Evolutionary conservation across 2,797 vertebrate genomes (phyloP), one percentile per base, ranked within the genome.

Genomic region (Anomalospiza imberbis): DNA sequence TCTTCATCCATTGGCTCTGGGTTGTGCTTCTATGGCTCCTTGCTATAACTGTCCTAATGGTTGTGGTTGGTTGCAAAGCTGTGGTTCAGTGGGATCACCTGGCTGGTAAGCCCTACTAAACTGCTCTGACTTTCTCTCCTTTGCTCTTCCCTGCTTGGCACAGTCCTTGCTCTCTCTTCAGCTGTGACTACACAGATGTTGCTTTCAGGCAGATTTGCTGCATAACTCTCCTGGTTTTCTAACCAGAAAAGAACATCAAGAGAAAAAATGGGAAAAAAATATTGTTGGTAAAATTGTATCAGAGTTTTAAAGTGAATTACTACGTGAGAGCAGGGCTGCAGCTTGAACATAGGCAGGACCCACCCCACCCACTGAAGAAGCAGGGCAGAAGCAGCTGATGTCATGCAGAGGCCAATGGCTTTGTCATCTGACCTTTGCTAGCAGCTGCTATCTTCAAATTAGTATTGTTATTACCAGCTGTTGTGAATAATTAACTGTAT

Each of bases 201-300:
- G 54, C 51, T 74, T 84, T 70, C 9, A 57, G 50, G 54, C 76
- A 92, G 17, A 29, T 73, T 76, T 89, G 67, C 63, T 61, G 17
- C 58, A 50, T 85, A n/a, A n/a, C 2, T 3, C 2, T 85, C 8
- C 42, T 73, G 3, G 8, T 25, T 88, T 91, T 76, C 72, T 61
- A 76, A 61, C 4, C 4, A 65, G 60, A 53, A 72, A 85, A 65
- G 18, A 44, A 48, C 78, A 44, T 14, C 0, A 1, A 62, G n/a
- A 45, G 44, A 16, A 60, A 45, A 47, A 47, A 7, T 0, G 2
- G 5, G 1, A 0, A 12, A n/a, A 38, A 25, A 26, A 24, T 8
- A 60, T 8, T 45, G 12, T 58, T 63, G 61, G 18, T 90, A 17
- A 60, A 77, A 62, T 19, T 16, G 7, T 34, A 15, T 72, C 26